phyloP scores from a whole-genome alignment of 92 coral and sea anemone genomes.

The Actinernus sp. region DNA sequence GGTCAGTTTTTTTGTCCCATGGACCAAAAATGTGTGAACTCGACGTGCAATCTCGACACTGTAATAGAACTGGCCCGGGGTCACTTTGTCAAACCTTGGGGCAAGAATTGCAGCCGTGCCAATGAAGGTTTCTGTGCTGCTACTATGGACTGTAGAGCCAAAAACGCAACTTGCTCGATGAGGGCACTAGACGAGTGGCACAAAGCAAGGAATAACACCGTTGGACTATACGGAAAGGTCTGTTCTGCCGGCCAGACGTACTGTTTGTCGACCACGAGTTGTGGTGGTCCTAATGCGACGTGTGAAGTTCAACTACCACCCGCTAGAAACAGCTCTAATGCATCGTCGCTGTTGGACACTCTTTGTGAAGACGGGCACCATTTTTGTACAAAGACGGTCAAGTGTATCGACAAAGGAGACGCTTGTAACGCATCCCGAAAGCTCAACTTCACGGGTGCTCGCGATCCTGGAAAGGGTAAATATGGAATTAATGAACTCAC shows the following conservation, averaged over 20 bases:
- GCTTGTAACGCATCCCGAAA: constrained; percentile 1
- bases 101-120: constrained; percentile 21
- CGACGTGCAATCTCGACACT: background rate
- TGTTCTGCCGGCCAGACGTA: constrained; percentile 51
- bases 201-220: constrained; percentile 21
- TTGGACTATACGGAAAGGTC: constrained; percentile 24
- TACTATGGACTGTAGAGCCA: constrained; percentile 45
- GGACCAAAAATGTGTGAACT: background rate
- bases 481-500: no score
- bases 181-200: constrained; percentile 51
- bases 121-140: constrained; percentile 53
- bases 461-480: constrained; percentile 32
- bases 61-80: background rate
- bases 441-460: background rate
- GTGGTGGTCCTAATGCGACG: constrained; percentile 14
- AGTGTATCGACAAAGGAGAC: constrained; percentile 7
- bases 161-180: constrained; percentile 48
- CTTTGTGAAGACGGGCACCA: constrained; percentile 4
- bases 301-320: constrained; percentile 5
- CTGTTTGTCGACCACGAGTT: constrained; percentile 42
- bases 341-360: background rate
- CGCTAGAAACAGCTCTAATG: background rate
- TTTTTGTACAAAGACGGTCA: constrained; percentile 12
- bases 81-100: constrained; percentile 37
- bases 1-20: background rate